Base-by-base conservation (phyloP, 1,140 invertebrate genomes). In the Alviniconcha marisindica region DNA sequence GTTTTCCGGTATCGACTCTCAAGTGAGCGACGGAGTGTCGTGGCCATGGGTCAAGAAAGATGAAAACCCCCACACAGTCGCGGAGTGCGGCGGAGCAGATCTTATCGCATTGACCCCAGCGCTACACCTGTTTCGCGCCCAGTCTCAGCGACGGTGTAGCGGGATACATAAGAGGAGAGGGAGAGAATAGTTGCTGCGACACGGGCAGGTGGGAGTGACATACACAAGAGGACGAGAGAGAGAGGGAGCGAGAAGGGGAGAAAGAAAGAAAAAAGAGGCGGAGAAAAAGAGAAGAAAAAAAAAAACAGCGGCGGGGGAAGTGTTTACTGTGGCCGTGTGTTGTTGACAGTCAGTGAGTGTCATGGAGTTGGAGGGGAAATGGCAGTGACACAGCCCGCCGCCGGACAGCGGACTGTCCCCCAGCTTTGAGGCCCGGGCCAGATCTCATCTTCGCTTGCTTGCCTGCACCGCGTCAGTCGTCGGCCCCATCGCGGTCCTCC, bases 101-200 rank as follows among this genome's bases (percentile, higher is more conserved):
- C 73, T 76, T 76, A 76, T 76, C 73, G 73, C 73, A 5, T 51
- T 76, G 73, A 76, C 73, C 73, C 42, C 33, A 71, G 40, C 33
- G 40, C 33, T n/a, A 76, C 73, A 76, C 73, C 73, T 76, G 73
- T 76, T 38, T 44, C 71, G 71, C 40, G 71, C 63, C 63, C 63
- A 66, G 28, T 33, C 63, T 5, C 60, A 31, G 24, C 10, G 7
- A 63, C 60, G 5, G 60, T 12, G 28, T 5, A 63, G 24, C 4
- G 60, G 28, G 60, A 31, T 14, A 31, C 44, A 48, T 5, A 48
- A 18, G 18, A 18, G 18, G 7, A 10, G 44, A 48, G 44, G 18
- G 18, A 48, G 18, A 48, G 18, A 48, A 48, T 48, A 48, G 44
- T 48, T 63, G 60, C 60, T 63, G 60, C 21, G 7, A n/a, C 21